phyloP scores from a whole-genome alignment of 2,113 vertebrate genomes.

The Crotalus viridis region DNA sequence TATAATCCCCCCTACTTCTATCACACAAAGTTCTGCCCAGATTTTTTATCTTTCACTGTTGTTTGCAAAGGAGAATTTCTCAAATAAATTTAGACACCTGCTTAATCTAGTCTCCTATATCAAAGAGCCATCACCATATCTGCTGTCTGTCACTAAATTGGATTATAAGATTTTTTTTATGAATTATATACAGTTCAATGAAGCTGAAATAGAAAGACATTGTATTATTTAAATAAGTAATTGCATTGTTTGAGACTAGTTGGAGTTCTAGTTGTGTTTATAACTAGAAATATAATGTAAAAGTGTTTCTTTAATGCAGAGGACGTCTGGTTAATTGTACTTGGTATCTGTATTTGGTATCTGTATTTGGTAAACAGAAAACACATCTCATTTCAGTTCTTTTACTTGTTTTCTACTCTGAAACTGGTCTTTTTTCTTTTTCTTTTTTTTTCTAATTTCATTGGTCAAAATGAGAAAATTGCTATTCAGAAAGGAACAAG shows the following conservation, averaged over 20 bases:
- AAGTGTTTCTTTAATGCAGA: background rate
- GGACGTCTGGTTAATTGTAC: background rate
- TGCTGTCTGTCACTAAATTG: background rate
- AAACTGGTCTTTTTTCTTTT: background rate
- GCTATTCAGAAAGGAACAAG: background rate
- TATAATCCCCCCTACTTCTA: background rate
- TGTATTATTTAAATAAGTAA: background rate
- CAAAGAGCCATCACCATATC: background rate
- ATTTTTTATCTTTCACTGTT: background rate
- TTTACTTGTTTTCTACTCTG: constrained; percentile 1
- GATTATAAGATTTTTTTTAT: background rate
- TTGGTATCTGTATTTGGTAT: constrained; percentile 21
- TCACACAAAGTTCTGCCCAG: background rate
- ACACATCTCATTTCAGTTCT: background rate
- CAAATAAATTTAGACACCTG: background rate
- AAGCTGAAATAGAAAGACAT: background rate
- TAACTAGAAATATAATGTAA: background rate
- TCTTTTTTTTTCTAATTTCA: background rate
- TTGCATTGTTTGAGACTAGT: background rate
- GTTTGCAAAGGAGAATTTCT: background rate
- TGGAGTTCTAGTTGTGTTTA: background rate
- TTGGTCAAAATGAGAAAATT: background rate
- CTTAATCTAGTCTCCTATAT: background rate
- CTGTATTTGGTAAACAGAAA: constrained; percentile 1
- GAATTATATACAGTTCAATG: background rate